These are phyloP conservation scores for Scomber colias DNA, from an alignment of 2,113 vertebrate genomes.

Conservation along the genomic window DNA sequence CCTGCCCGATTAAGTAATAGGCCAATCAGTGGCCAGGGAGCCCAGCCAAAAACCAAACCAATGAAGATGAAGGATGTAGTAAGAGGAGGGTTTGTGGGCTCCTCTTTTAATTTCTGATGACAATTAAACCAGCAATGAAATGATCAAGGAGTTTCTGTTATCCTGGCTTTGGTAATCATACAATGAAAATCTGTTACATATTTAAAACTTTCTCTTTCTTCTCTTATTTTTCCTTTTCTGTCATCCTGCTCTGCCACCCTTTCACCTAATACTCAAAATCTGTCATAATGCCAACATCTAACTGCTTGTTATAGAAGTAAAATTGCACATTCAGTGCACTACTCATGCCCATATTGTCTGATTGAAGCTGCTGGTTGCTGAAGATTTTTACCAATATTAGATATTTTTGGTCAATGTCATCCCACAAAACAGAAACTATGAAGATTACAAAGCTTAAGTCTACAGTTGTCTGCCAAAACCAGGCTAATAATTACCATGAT, in stretches of 20 bases:
- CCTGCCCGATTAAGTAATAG: slow-evolving; percentile 69
- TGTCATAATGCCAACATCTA: neutral
- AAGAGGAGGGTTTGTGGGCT: slow-evolving; percentile 44
- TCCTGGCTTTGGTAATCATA: slow-evolving; percentile 42
- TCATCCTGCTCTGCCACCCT: neutral
- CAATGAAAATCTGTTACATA: slow-evolving; percentile 61
- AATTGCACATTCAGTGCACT: neutral
- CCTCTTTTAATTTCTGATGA: slow-evolving; percentile 72
- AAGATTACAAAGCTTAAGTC: neutral
- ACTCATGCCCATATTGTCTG: neutral
- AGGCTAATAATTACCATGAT: neutral
- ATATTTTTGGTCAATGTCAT: neutral
- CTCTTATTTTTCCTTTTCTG: slow-evolving; percentile 1
- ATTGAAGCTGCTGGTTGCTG: neutral
- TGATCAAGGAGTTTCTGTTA: slow-evolving; percentile 39
- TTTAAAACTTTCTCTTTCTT: slow-evolving; percentile 32
- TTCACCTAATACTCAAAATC: slow-evolving; percentile 10
- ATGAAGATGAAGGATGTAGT: slow-evolving; percentile 48
- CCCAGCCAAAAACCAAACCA: slow-evolving; percentile 51
- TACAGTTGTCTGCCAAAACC: too few species aligned
- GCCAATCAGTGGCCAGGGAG: slow-evolving; percentile 76
- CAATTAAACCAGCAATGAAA: slow-evolving; percentile 69
- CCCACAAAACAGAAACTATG: neutral
- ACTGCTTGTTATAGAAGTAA: neutral
- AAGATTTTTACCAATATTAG: neutral